Evolutionary conservation across 2,888 invertebrate genomes (phyloP), one percentile per base, ranked within the genome.

Genomic region (Macrophya alboannulata): DNA sequence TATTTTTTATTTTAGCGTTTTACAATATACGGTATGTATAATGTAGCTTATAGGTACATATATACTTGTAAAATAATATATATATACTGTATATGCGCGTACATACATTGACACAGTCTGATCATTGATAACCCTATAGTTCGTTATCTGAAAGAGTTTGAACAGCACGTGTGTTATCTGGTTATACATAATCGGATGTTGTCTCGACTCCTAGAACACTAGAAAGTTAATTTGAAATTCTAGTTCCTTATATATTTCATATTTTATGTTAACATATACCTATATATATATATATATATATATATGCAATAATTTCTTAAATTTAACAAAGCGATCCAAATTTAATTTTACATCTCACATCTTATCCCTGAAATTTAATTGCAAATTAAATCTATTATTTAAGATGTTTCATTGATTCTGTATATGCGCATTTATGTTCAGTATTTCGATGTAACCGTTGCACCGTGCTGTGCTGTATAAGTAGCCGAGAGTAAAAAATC

Each of bases 71-170:
- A 9, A 71, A 71, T 74, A 45, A 45, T 25, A 45, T 74, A 62
- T 9, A 21, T 43, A 74, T 45, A 74, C n/a, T n/a, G 21, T 74
- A 55, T 68, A 62, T 31, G 31, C 31, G 43, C 12, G 21, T 45
- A 45, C 45, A 45, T 45, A 45, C 45, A 45, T 62, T 81, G 37
- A 43, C 31, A 65, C 21, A 21, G 40, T n/a, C 62, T 81, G 81
- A 81, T 81, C 81, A 81, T 81, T 81, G 81, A 81, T 81, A 81
- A 81, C 81, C 81, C 81, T 65, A 62, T 65, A 62, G 62, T 81
- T 81, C 25, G 81, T 81, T 81, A 81, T 81, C 81, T 62, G 21
- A 59, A 21, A 62, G 45, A 81, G 43, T 37, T 25, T 40, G 55
- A 77, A 55, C 81, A 59, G 62, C 81, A 81, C 43, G 31, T 62